Percentiles rank a stretch among this genome's conserved stretches.
These are phyloP conservation scores for Drepanosiphum platanoidis DNA, from an alignment of 2,888 invertebrate genomes.

Conservation along the genomic window DNA sequence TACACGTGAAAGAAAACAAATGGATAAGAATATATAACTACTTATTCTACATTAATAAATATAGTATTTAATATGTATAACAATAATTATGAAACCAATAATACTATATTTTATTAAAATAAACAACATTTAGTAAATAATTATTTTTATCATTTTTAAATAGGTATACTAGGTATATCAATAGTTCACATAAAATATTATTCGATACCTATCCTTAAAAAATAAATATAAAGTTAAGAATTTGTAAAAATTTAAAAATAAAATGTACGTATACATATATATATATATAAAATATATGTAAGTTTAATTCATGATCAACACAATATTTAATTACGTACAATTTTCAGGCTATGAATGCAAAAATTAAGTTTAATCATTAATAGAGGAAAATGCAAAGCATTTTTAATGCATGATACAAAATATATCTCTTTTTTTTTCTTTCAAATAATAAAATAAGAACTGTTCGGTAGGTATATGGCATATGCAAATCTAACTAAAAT, in stretches of 20 bases:
- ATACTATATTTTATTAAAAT: constrained; percentile 6
- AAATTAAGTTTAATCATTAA: too few species aligned
- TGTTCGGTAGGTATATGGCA: too few species aligned
- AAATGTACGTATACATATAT: background rate
- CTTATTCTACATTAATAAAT: constrained; percentile 33
- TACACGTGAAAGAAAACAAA: background rate
- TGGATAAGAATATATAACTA: constrained; percentile 19
- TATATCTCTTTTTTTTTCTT: too few species aligned
- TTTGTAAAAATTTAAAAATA: background rate
- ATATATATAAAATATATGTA: too few species aligned
- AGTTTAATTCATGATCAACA: too few species aligned
- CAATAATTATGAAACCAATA: constrained; percentile 22
- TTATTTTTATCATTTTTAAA: background rate
- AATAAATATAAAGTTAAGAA: background rate
- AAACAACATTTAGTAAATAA: constrained; percentile 1
- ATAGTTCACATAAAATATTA: background rate
- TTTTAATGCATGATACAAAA: too few species aligned
- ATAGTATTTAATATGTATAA: background rate
- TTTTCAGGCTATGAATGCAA: too few species aligned
- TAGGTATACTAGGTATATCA: background rate
- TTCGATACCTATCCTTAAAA: background rate
- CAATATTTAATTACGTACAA: too few species aligned
- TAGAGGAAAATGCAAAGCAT: too few species aligned
- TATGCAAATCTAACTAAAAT: too few species aligned
- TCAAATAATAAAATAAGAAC: too few species aligned